Conservation (phyloP, 2,113 vertebrate genomes). For the Lutjanus erythropterus region DNA sequence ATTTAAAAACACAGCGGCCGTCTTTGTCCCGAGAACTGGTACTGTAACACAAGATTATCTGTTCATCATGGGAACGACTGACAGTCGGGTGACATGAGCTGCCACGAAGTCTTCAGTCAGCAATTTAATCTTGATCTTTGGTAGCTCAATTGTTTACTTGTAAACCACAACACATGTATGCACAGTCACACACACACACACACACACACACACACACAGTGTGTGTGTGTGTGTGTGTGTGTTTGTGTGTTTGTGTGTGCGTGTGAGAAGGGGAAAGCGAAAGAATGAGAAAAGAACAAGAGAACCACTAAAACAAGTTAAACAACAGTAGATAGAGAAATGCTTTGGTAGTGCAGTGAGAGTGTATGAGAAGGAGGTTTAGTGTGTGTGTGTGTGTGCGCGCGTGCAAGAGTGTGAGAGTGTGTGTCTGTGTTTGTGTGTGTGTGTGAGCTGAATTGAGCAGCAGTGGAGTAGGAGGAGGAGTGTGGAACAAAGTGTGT, state of each 20-base stretch:
- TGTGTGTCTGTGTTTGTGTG: no score
- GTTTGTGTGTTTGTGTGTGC: neutral
- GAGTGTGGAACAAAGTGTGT: conserved; percentile 56
- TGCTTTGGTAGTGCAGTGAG: neutral
- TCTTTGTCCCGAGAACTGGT: neutral
- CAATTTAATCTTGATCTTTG: neutral
- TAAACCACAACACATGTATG: neutral
- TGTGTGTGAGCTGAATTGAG: conserved; percentile 42
- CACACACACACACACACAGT: conserved; percentile 4
- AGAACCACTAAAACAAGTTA: conserved; percentile 1
- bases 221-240: conserved; percentile 4
- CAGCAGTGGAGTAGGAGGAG: conserved; percentile 75
- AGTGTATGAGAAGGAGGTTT: neutral
- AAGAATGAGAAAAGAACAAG: neutral
- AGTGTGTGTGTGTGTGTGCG: neutral
- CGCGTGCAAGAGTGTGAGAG: neutral
- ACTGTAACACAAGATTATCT: neutral
- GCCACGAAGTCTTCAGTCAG: neutral
- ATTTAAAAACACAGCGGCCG: neutral
- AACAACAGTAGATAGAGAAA: neutral
- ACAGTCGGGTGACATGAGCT: neutral
- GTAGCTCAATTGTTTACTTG: neutral
- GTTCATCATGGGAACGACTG: neutral
- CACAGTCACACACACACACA: conserved; percentile 1
- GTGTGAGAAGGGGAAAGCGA: neutral